A percentile compares a stretch with the other conserved stretches of the same genome.
phyloP scores from a whole-genome alignment of 2,113 vertebrate species.

The Sapayoa aenigma region DNA sequence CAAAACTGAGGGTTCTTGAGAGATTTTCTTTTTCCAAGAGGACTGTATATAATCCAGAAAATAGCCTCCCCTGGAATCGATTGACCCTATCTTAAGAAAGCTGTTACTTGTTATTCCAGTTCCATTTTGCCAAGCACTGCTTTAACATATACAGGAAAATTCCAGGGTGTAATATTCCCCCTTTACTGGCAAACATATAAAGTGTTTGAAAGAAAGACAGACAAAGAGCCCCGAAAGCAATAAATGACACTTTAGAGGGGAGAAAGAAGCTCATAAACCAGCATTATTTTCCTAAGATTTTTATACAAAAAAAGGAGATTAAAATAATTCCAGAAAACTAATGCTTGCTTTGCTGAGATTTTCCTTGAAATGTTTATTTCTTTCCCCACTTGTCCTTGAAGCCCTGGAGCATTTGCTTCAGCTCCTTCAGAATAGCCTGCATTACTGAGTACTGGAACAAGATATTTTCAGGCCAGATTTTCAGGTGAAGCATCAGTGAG shows the following conservation, averaged over 20 bases:
- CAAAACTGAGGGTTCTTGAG: slow-evolving; percentile 67
- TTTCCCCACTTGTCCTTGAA: not conserved
- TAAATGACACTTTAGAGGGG: slow-evolving; percentile 4
- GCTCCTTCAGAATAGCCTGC: not conserved
- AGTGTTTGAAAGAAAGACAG: slow-evolving; percentile 2
- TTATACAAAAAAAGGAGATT: slow-evolving; percentile 17
- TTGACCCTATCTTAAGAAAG: slow-evolving; percentile 45
- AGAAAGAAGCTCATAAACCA: not conserved
- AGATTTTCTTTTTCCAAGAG: slow-evolving; percentile 59
- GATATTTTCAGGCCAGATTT: not conserved
- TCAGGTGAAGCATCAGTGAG: not conserved
- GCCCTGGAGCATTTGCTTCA: not conserved
- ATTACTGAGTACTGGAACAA: not conserved
- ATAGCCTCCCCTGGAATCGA: slow-evolving; percentile 45
- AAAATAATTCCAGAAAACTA: slow-evolving; percentile 28
- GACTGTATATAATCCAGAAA: slow-evolving; percentile 53
- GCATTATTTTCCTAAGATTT: slow-evolving; percentile 14
- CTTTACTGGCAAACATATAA: slow-evolving; percentile 56
- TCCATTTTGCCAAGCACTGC: slow-evolving; percentile 38
- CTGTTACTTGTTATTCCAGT: slow-evolving; percentile 51
- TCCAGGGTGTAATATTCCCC: slow-evolving; percentile 43
- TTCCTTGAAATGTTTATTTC: not conserved
- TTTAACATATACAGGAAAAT: slow-evolving; percentile 14
- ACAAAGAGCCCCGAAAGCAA: slow-evolving; percentile 14
- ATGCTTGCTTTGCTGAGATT: slow-evolving; percentile 7